Conservation (phyloP, 2,113 vertebrate genomes). For the Pandion haliaetus region DNA sequence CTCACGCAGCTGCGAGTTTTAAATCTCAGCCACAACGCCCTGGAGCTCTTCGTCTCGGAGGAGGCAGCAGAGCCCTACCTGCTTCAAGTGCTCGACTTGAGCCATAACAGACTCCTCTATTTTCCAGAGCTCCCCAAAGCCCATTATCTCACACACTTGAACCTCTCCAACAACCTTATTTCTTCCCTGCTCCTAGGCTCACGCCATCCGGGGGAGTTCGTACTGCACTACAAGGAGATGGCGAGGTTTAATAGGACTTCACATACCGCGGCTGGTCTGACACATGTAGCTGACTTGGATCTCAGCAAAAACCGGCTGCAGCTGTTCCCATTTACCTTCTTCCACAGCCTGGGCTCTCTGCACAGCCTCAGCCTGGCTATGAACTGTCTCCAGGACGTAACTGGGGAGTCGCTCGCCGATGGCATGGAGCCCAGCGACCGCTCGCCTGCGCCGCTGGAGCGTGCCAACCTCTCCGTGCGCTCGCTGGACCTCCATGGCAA, state of each 20-base stretch:
- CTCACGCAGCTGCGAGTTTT: constrained; percentile 72
- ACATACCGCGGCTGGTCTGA: background rate
- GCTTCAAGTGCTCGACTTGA: constrained; percentile 77
- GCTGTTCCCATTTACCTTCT: constrained; percentile 70
- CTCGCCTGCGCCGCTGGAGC: background rate
- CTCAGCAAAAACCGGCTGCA: constrained; percentile 79
- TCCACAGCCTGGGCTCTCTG: constrained; percentile 71
- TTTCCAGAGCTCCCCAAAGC: constrained; percentile 74
- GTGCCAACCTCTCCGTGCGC: constrained; percentile 37
- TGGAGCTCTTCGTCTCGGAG: constrained; percentile 70
- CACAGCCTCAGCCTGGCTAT: constrained; percentile 71
- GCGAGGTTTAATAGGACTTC: background rate
- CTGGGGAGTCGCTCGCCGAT: background rate
- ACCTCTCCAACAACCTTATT: constrained; percentile 79
- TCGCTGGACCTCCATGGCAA: constrained; percentile 73
- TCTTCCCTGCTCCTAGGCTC: constrained; percentile 42
- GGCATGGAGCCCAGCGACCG: background rate
- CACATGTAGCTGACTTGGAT: constrained; percentile 71
- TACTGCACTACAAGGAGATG: constrained; percentile 62
- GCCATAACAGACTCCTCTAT: constrained; percentile 76
- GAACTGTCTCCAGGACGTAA: constrained; percentile 78
- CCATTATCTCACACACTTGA: constrained; percentile 68
- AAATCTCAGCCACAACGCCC: constrained; percentile 77
- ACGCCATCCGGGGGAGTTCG: background rate
- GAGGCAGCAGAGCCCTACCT: constrained; percentile 48